A percentile compares a stretch with the other conserved stretches of the same genome.
Conservation (phyloP, 2,888 invertebrate species). For the Clitarchus hookeri region DNA sequence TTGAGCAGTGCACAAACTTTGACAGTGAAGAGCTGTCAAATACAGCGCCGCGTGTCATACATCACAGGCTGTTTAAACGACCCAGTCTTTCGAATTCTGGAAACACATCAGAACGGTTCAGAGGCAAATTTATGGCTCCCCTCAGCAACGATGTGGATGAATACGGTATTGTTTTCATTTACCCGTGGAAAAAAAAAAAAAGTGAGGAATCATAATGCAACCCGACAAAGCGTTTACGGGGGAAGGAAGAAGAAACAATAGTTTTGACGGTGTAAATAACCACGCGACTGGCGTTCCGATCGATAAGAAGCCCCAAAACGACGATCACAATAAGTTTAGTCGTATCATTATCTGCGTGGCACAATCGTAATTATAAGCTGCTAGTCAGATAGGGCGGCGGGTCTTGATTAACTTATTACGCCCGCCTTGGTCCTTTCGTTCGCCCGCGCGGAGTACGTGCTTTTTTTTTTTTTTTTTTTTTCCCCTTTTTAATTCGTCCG, state of each 20-base stretch:
- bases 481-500: not conserved
- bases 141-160: not conserved
- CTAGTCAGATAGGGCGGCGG: not conserved
- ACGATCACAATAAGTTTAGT: slow-evolving; percentile 8
- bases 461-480: not conserved
- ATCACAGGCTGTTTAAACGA: not conserved
- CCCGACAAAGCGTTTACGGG: not conserved
- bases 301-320: not conserved
- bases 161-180: not conserved
- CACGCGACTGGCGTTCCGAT: not conserved
- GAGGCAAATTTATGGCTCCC: not conserved
- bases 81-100: slow-evolving; percentile 8
- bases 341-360: slow-evolving; percentile 8
- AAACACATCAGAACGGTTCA: slow-evolving; percentile 1
- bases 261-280: slow-evolving; percentile 14
- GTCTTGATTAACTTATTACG: slow-evolving; percentile 10
- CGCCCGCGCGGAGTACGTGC: not conserved
- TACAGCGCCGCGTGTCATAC: slow-evolving; percentile 7
- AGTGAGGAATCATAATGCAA: not conserved
- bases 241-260: not conserved
- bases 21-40: slow-evolving; percentile 14
- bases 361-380: not conserved
- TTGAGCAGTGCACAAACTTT: slow-evolving; percentile 14
- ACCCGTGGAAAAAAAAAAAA: not conserved
- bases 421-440: slow-evolving; percentile 6